Evolutionary conservation across 2,888 invertebrate genomes (phyloP), one percentile per base, ranked within the genome.

Genomic region (Oxycera nigricornis): DNA sequence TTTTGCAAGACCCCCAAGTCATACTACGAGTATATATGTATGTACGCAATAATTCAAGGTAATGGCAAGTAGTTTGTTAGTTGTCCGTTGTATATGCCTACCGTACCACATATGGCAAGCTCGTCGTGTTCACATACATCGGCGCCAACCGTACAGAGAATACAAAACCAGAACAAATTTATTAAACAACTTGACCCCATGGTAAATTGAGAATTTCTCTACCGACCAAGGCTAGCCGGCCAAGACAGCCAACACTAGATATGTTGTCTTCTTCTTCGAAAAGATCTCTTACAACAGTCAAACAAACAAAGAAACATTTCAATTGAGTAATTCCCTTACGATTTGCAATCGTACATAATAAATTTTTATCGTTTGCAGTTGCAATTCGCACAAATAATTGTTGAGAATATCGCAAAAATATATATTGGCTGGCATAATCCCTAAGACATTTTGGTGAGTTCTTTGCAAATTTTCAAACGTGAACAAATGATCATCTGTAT

Each of bases 1-100:
- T 68, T 68, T 68, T 50, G 67, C 67, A 68, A 68, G 67, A 68
- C 46, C 14, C n/a, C 24, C 28, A 68, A 61, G 31, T 61, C 61
- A 61, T 61, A 61, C n/a, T n/a, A n/a, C n/a, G n/a, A n/a, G n/a
- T n/a, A n/a, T n/a, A n/a, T n/a, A n/a, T n/a, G n/a, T 61, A 17
- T 46, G 46, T 46, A 61, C 61, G 61, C 61, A 61, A 61, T 61
- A 31, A 61, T 61, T 61, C 61, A 61, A 61, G 61, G 61, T 61
- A 61, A 31, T 28, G 17, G 61, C 26, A 20, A 46, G 46, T 46
- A 46, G 17, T 14, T 46, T 14, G n/a, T 46, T 46, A 46, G n/a
- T 46, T 11, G 14, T 35, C 11, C 35, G 35, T n/a, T n/a, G n/a
- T n/a, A n/a, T n/a, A n/a, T n/a, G n/a, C n/a, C n/a, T 11, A 11